Percentiles rank a stretch among this genome's conserved stretches.
Evolutionary conservation across 2,888 invertebrate species (phyloP).

Genomic region (Meteorus cinctellus): DNA sequence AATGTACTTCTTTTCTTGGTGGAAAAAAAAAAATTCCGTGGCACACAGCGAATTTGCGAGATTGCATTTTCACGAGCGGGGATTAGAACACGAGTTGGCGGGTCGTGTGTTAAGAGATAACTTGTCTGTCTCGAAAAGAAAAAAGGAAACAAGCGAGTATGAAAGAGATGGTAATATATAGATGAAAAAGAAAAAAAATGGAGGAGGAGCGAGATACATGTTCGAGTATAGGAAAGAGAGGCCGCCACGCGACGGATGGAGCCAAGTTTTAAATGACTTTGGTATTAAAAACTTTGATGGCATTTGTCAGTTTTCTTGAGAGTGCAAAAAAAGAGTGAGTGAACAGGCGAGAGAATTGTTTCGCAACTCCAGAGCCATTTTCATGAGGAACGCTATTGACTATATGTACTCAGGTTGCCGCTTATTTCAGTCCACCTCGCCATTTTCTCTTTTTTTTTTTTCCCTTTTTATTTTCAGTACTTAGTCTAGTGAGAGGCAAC

Average conservation of each 20-base stretch:
- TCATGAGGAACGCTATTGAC: conserved; percentile 51
- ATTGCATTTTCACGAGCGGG: conserved; percentile 60
- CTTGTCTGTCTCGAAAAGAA: conserved; percentile 23
- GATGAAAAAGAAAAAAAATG: conserved; percentile 39
- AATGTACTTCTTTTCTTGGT: neutral
- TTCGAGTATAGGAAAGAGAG: conserved; percentile 40
- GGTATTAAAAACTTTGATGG: conserved; percentile 70
- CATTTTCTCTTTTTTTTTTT: neutral
- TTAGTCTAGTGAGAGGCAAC: neutral
- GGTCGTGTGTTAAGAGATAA: conserved; percentile 35
- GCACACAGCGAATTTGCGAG: conserved; percentile 64
- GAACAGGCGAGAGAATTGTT: conserved; percentile 59
- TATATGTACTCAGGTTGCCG: conserved; percentile 44
- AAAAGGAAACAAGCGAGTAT: conserved; percentile 19
- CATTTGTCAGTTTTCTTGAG: conserved; percentile 66
- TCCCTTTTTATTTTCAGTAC: conserved; percentile 4
- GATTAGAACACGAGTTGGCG: conserved; percentile 52
- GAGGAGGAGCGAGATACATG: conserved; percentile 43
- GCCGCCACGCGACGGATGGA: conserved; percentile 63
- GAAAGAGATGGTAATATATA: conserved; percentile 37
- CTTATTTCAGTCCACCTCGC: conserved; percentile 45
- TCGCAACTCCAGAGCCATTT: conserved; percentile 66
- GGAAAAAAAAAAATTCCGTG: conserved; percentile 43
- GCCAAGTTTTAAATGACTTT: conserved; percentile 68
- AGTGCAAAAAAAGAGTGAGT: conserved; percentile 34